Conservation (phyloP, 2,113 vertebrate genomes). For the Bufo bufo region DNA sequence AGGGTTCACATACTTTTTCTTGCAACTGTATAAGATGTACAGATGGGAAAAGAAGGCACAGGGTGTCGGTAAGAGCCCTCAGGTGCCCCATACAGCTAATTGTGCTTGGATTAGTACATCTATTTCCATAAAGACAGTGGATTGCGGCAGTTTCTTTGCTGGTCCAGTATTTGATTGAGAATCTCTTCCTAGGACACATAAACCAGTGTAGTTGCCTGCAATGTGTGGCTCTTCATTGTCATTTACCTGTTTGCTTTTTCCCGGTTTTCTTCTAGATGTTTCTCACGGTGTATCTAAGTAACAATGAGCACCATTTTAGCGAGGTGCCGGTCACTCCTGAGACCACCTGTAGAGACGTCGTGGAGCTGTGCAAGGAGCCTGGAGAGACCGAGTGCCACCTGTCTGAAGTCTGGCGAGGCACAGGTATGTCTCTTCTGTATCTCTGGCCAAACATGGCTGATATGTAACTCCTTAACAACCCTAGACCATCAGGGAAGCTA, state of each 20-base stretch:
- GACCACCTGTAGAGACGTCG: constrained; percentile 90
- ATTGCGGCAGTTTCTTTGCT: not conserved
- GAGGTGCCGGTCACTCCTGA: constrained; percentile 96
- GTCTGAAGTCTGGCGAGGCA: constrained; percentile 91
- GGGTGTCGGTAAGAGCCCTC: no score
- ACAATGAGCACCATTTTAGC: constrained; percentile 96
- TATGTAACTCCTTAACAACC: no score
- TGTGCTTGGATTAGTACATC: no score
- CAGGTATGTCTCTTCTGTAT: constrained; percentile 76
- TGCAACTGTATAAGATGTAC: no score
- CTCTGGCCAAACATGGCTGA: no score
- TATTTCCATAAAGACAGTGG: no score
- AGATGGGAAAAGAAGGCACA: no score
- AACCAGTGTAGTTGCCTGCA: not conserved
- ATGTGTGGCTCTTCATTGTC: not conserved
- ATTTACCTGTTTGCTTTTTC: not conserved
- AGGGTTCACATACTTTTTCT: no score
- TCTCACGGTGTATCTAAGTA: constrained; percentile 97
- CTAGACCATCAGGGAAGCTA: no score
- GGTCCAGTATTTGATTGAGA: not conserved
- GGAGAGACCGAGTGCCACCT: constrained; percentile 90
- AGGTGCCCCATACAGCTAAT: no score
- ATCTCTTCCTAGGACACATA: not conserved
- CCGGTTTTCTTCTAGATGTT: constrained; percentile 84
- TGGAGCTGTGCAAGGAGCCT: constrained; percentile 94